These are phyloP conservation scores for Muscicapa comitata DNA, from an alignment of 2,797 vertebrate genomes.

Conservation along the genomic window DNA sequence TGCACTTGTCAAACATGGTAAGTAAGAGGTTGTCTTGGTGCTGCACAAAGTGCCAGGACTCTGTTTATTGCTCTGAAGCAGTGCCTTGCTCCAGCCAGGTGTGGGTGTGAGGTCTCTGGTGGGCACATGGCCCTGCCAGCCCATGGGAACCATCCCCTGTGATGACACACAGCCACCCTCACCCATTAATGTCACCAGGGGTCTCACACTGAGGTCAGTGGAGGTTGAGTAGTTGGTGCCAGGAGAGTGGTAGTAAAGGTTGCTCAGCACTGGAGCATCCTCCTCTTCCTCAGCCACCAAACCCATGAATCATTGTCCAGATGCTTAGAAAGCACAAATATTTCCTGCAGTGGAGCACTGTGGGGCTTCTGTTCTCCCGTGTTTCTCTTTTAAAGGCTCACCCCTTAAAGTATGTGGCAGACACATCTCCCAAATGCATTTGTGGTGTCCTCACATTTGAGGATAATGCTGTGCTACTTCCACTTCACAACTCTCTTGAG, in stretches of 20 bases:
- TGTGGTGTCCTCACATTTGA: neutral
- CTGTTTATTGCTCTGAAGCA: accelerated
- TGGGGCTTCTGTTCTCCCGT: neutral
- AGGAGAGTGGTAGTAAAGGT: neutral
- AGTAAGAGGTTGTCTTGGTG: neutral
- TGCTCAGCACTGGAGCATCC: neutral
- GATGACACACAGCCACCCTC: neutral
- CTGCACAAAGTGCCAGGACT: neutral
- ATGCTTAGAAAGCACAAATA: neutral
- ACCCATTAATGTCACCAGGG: accelerated
- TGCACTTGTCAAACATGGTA: accelerated
- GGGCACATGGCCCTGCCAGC: neutral
- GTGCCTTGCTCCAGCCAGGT: accelerated
- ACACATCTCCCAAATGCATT: accelerated
- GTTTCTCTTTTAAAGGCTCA: neutral
- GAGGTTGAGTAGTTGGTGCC: neutral
- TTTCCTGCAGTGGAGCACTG: neutral
- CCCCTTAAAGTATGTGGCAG: neutral
- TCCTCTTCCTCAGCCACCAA: neutral
- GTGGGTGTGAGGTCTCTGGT: accelerated
- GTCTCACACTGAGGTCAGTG: accelerated
- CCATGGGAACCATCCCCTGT: neutral
- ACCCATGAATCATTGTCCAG: accelerated
- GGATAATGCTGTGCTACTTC: neutral
- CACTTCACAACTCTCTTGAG: neutral